These are phyloP conservation scores for Papilio polytes DNA, from an alignment of 1,140 invertebrate genomes.

Conservation along the genomic window DNA sequence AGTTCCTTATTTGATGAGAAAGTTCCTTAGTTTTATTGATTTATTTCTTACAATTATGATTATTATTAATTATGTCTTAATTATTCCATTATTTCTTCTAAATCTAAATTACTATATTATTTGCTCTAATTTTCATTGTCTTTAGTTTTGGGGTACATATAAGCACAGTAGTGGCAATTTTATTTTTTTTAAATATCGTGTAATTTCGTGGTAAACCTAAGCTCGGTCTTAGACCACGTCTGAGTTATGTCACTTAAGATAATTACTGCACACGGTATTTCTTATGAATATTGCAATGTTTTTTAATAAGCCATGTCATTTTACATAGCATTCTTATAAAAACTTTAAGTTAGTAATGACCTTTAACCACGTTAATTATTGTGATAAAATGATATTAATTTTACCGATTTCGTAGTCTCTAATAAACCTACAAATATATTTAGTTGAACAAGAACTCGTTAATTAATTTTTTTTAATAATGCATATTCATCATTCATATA, in stretches of 20 bases:
- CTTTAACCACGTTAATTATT: background rate
- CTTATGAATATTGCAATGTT: conserved; percentile 36
- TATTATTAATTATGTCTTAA: background rate
- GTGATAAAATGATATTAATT: background rate
- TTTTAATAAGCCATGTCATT: conserved; percentile 26
- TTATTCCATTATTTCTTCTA: background rate
- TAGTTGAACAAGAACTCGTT: background rate
- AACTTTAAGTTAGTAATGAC: background rate
- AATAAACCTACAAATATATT: no score
- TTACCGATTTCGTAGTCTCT: background rate
- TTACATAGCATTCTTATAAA: background rate
- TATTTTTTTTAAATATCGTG: background rate
- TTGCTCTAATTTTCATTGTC: conserved; percentile 12
- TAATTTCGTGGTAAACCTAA: conserved; percentile 20
- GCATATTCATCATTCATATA: background rate
- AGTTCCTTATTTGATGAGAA: conserved; percentile 18
- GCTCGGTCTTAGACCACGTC: conserved; percentile 6
- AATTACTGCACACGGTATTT: conserved; percentile 40
- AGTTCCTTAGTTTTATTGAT: conserved; percentile 8
- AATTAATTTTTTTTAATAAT: background rate
- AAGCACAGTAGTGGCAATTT: background rate
- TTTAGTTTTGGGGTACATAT: background rate
- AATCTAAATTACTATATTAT: background rate
- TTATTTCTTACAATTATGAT: background rate
- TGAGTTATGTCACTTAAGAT: conserved; percentile 17